Base-by-base conservation (phyloP, 2,113 vertebrate species). In the Microcebus lehilahytsara region DNA sequence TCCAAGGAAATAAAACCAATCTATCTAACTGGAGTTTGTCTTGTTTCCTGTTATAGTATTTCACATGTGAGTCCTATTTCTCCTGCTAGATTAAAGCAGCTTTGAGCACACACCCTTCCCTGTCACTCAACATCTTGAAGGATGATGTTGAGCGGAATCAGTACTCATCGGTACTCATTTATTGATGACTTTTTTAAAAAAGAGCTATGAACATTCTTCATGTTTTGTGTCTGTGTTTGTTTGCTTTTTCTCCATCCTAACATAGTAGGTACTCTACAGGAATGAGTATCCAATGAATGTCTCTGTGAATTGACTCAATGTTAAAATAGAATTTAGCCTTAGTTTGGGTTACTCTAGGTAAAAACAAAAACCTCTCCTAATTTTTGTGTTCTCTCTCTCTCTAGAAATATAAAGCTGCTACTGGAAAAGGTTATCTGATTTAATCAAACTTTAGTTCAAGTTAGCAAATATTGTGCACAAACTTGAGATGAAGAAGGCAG, bases 301-400 rank as follows among this genome's bases (percentile, higher is more conserved):
- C 23, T 53, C 23, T 74, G 22, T 92, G 42, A 80, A 42, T 64
- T 72, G 46, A 72, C 34, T 86, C 49, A 72, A 78, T 12, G 42
- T 85, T 81, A 94, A 86, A 89, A 72, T 78, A 34, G 23, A 37
- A 85, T 51, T 93, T 96, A 95, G 17, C 53, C 4, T 49, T 75
- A 49, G 58, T 84, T 42, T 5, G 56, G 40, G 74, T 32, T 90
- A 34, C 56, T 77, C 34, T 37, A 53, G 58, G 20, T 74, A 69
- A 85, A 77, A 84, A 75, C 4, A 85, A 84, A 95, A 77, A 30
- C 62, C 7, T 85, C 51, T 93, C 40, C 49, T 53, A 20, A 8
- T 46, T 79, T 92, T 80, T 49, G 30, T 90, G 34, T 78, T 66
- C 25, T 87, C 53, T 32, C n/a, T 49, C 49, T 46, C 46, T 46